Conservation (phyloP, 1,140 invertebrate species). For the Bombus affinis region DNA sequence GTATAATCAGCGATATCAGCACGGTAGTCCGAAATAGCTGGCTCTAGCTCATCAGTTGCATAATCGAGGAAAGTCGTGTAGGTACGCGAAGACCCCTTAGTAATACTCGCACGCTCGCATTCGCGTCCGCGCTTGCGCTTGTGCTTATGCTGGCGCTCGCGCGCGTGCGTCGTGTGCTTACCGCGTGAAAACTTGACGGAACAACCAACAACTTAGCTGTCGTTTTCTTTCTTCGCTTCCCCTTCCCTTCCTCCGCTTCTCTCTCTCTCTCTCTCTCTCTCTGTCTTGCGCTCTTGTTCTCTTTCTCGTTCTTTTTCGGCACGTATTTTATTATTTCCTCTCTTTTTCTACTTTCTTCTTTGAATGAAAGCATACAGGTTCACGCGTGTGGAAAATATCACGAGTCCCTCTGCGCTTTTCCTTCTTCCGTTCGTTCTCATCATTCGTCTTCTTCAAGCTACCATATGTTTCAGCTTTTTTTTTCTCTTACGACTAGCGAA, state of each 20-base stretch:
- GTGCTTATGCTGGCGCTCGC: not conserved
- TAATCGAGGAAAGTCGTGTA: conserved; percentile 56
- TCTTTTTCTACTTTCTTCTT: not conserved
- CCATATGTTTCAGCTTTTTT: not conserved
- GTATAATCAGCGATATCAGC: not conserved
- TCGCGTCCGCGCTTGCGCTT: not conserved
- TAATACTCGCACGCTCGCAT: conserved; percentile 24
- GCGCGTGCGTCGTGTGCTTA: conserved; percentile 38
- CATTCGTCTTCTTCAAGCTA: too few species aligned
- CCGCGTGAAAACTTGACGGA: conserved; percentile 43
- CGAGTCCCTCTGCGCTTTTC: not conserved
- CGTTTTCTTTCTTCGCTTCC: not conserved
- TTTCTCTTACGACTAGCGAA: not conserved
- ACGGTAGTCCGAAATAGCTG: conserved; percentile 53
- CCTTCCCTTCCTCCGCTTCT: not conserved
- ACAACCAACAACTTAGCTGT: conserved; percentile 6
- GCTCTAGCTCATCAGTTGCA: conserved; percentile 69
- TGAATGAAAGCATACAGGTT: not conserved
- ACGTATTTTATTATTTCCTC: not conserved
- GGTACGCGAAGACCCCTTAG: conserved; percentile 13
- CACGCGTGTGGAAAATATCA: conserved; percentile 18
- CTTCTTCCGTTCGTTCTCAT: not conserved
- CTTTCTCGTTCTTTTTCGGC: not conserved
- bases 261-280: too few species aligned
- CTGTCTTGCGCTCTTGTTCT: not conserved